phyloP scores from a whole-genome alignment of 1,140 invertebrate genomes.

The Drosophila grimshawi region DNA sequence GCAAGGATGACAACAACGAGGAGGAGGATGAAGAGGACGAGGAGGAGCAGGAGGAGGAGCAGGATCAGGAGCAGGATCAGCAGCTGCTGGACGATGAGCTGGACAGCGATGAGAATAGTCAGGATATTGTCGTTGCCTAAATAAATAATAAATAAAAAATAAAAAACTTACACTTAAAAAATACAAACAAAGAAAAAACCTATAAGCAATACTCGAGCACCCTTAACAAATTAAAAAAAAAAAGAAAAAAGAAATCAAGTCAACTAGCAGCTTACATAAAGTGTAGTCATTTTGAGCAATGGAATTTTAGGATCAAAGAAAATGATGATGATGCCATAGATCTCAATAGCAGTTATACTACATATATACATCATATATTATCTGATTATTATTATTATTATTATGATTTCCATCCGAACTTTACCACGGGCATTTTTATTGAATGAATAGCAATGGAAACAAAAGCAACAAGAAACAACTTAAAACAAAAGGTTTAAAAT shows the following conservation, averaged over 20 bases:
- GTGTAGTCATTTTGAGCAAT: slow-evolving; percentile 53
- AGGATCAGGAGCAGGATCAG: slow-evolving; percentile 44
- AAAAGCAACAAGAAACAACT: slow-evolving; percentile 26
- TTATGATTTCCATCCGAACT: slow-evolving; percentile 45
- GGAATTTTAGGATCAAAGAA: slow-evolving; percentile 20
- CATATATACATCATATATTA: slow-evolving; percentile 43
- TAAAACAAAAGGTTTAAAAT: slow-evolving; percentile 76
- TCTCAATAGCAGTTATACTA: slow-evolving; percentile 64
- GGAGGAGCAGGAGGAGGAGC: slow-evolving; percentile 35
- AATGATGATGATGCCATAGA: slow-evolving; percentile 45
- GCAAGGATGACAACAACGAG: slow-evolving; percentile 41
- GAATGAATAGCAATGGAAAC: slow-evolving; percentile 46
- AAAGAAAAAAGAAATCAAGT: slow-evolving; percentile 28
- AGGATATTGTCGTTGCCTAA: slow-evolving; percentile 84
- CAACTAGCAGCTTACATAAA: slow-evolving; percentile 67
- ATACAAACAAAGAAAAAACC: slow-evolving; percentile 63
- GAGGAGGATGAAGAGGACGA: slow-evolving; percentile 53
- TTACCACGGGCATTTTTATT: slow-evolving; percentile 66
- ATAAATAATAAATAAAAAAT: slow-evolving; percentile 20
- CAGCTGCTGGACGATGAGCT: slow-evolving; percentile 46
- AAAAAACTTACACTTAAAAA: slow-evolving; percentile 19
- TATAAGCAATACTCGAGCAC: slow-evolving; percentile 80
- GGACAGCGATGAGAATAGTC: slow-evolving; percentile 82
- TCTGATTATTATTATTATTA: slow-evolving; percentile 34
- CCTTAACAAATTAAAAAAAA: slow-evolving; percentile 67